Evolutionary conservation across 2,113 vertebrate genomes (phyloP).

Genomic region (Malurus melanocephalus): DNA sequence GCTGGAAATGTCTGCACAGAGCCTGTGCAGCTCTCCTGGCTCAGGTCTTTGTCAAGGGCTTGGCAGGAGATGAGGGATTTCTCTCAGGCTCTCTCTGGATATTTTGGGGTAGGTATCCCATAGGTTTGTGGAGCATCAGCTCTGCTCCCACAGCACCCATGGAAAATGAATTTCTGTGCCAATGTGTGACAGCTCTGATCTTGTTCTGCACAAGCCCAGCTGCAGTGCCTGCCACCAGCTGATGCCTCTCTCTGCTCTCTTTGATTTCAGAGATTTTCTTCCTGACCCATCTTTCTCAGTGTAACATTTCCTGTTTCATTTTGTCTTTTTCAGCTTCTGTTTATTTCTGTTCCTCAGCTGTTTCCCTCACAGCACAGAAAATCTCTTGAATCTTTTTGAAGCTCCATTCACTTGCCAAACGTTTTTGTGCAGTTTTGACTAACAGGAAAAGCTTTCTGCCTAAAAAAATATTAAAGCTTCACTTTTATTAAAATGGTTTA

Average conservation of each 20-base stretch:
- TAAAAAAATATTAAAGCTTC: background rate
- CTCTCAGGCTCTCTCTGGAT: background rate
- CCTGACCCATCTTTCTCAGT: background rate
- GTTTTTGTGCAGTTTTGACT: background rate
- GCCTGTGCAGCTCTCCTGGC: background rate
- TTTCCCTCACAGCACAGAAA: background rate
- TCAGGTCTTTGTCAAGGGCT: background rate
- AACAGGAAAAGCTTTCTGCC: background rate
- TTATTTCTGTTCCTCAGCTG: background rate
- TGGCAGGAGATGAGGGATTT: background rate
- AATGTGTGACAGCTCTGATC: fast-evolving
- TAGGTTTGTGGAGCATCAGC: background rate
- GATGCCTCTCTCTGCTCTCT: background rate
- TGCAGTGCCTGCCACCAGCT: background rate
- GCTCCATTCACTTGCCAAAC: background rate
- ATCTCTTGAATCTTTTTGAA: background rate
- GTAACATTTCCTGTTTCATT: background rate
- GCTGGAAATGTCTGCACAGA: background rate
- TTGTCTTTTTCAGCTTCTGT: background rate
- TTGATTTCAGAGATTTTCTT: background rate
- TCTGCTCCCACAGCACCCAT: background rate
- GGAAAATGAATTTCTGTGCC: background rate
- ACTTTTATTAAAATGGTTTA: background rate
- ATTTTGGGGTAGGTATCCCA: background rate
- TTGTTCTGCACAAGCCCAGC: background rate